Percentiles rank a stretch among this genome's conserved stretches.
Conservation (phyloP, 2,113 vertebrate genomes). For the Oceanodroma tethys region DNA sequence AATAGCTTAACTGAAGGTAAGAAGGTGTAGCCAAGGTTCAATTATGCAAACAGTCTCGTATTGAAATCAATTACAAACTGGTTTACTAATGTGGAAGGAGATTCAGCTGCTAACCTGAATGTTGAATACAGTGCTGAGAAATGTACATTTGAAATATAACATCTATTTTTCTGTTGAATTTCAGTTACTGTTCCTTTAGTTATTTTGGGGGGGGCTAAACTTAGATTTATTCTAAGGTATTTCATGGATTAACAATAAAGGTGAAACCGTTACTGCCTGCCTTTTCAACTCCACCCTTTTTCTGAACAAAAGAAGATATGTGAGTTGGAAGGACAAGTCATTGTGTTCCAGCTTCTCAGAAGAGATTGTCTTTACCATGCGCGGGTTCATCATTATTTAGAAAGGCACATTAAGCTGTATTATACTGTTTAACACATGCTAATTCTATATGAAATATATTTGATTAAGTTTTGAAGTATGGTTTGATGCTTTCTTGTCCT, state of each 20-base stretch:
- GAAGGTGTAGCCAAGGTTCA: not conserved
- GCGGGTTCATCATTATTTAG: not conserved
- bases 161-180: not conserved
- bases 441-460: not conserved
- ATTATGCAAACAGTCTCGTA: not conserved
- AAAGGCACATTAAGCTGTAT: not conserved
- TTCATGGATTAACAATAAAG: conserved; percentile 14
- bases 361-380: not conserved
- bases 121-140: not conserved
- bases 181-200: not conserved
- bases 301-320: not conserved
- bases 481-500: not conserved
- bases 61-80: not conserved
- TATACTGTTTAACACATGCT: not conserved
- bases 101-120: not conserved
- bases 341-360: not conserved
- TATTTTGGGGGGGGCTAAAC: conserved; percentile 20
- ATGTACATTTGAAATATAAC: not conserved
- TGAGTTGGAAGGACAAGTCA: not conserved
- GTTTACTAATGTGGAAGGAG: not conserved
- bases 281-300: not conserved
- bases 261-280: not conserved
- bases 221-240: conserved; percentile 48
- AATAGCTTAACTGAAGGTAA: not conserved
- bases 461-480: conserved; percentile 6